Evolutionary conservation across 2,888 invertebrate genomes (phyloP), one percentile per base, ranked within the genome.

Genomic region (Cataglyphis rosenhaueri): DNA sequence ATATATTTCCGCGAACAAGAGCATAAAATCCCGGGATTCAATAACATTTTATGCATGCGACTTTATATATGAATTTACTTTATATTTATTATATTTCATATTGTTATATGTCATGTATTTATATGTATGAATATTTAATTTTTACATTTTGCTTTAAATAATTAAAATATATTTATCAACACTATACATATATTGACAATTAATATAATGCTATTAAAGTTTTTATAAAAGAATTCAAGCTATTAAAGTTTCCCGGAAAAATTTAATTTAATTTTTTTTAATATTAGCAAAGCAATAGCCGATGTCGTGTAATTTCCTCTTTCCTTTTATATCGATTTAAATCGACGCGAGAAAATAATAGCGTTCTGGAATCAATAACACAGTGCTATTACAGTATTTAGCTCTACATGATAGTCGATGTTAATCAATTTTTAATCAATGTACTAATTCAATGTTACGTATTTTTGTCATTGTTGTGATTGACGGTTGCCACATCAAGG

Each of bases 391-490:
- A 41, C 5, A 38, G 18, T 41, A 41, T 55, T 48, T 44, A 62
- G 15, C n/a, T 65, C 15, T 70, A 68, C 15, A 41, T 29, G 15
- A 25, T 12, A 29, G 0, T 8, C 64, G 44, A 68, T 12, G 29
- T 68, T 32, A 57, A 78, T 78, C 32, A 8, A 5, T 21, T 8
- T 12, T 41, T 78, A 44, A 44, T 78, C 12, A 4, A 78, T 59
- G 10, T 78, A 41, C 5, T 6, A 41, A 65, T 64, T 74, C 25
- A 21, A 1, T 52, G n/a, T 65, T 32, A 41, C 25, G 15, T 38
- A 25, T 52, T 8, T 15, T 66, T 29, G 44, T 15, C 57, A 32
- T 68, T 57, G 59, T 59, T 78, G 15, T 57, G 9, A 15, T 55
- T 21, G 25, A 3, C 8, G 35, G 38, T 76, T 55, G 8, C 12